Evolutionary conservation across 2,797 vertebrate species (phyloP), one percentile per base, ranked within the genome.

Genomic region (Acrossocheilus wenchowensis): DNA sequence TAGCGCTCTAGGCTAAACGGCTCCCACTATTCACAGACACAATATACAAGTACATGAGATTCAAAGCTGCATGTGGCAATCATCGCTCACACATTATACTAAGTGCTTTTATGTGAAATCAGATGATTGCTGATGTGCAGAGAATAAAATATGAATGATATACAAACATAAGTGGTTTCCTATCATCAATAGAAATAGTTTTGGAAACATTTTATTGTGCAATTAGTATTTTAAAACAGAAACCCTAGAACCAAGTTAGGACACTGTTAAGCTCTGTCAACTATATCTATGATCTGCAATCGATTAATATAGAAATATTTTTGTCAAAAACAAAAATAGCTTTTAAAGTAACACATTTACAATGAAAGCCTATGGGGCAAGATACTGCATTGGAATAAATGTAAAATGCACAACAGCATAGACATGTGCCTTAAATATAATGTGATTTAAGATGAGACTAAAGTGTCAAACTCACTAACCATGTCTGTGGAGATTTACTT

Each of bases 51-150:
- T 5, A 78, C 64, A 36, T 21, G 15, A 64, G 45, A n/a, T 62
- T 86, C 7, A 81, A 68, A 43, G 30, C 30, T 2, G 3, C 36
- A 83, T 9, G 41, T 48, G 43, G 45, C 64, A 84, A 26, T 64
- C 52, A 64, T 87, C 36, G 26, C 26, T 54, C 60, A 45, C 50
- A n/a, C 36, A 7, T 79, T 85, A 85, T 26, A 62, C 50, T n/a
- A 71, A 78, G 64, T 34, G 74, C 17, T 45, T n/a, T 71, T 34
- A 14, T 26, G 39, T 45, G 1, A 69, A 69, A 14, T 23, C 15
- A 26, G 26, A 64, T 17, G 71, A 62, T 34, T 83, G 41, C 21
- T 15, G 54, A 83, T 85, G 48, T 17, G 11, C 7, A 12, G 62
- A 41, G 6, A 17, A 57, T 43, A 71, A 69, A 48, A 81, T n/a